phyloP scores from a whole-genome alignment of 2,113 vertebrate genomes.

The Cathartes aura region DNA sequence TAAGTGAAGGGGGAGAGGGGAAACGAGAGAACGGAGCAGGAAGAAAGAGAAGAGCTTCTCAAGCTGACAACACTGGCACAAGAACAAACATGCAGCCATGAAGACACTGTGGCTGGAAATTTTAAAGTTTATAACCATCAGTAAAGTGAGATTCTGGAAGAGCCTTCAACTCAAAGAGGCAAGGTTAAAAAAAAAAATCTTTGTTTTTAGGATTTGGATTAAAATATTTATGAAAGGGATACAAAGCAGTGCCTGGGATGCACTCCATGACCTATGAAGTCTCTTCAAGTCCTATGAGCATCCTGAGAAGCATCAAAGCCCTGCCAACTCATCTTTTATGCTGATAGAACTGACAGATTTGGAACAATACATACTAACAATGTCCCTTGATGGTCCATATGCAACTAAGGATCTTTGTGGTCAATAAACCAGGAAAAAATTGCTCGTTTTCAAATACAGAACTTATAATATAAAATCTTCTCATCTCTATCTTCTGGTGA shows the following conservation, averaged over 20 bases:
- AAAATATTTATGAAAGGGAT: neutral
- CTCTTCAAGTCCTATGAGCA: neutral
- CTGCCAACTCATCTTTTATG: neutral
- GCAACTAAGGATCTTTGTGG: neutral
- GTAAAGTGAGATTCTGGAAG: neutral
- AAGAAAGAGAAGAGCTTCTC: neutral
- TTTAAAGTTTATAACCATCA: neutral
- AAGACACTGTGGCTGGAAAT: neutral
- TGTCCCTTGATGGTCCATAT: neutral
- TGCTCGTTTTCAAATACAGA: neutral
- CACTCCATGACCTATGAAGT: neutral
- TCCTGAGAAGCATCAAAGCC: neutral
- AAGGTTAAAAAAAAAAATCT: neutral
- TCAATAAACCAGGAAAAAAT: neutral
- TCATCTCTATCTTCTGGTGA: neutral
- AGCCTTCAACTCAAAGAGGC: neutral
- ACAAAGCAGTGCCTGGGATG: neutral
- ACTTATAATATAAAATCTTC: neutral
- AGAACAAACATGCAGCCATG: neutral
- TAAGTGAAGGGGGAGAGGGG: neutral
- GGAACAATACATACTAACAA: neutral
- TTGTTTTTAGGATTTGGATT: neutral
- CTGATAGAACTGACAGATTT: neutral
- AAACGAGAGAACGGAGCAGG: neutral
- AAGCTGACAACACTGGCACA: neutral